Conservation (phyloP, 2,113 vertebrate genomes). For the Ornithorhynchus anatinus region DNA sequence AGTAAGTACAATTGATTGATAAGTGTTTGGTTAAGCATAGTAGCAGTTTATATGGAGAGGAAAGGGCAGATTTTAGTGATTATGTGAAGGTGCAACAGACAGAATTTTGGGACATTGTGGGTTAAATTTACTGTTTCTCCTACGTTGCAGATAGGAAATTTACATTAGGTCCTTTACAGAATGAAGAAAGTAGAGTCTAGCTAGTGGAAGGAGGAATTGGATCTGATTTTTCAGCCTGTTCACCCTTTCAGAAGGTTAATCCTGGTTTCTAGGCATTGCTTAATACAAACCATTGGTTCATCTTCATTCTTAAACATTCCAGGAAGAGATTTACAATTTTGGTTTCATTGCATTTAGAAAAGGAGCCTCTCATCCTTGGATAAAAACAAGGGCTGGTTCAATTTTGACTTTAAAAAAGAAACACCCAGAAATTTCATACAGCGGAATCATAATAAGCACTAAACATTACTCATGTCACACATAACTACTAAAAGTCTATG, state of each 20-base stretch:
- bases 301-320: not conserved
- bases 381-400: slow-evolving; percentile 28
- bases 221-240: not conserved
- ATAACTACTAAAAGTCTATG: slow-evolving; percentile 38
- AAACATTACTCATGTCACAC: slow-evolving; percentile 41
- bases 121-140: too few species aligned
- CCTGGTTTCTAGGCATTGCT: not conserved
- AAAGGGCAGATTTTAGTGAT: too few species aligned
- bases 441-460: slow-evolving; percentile 54
- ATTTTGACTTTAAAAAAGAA: not conserved
- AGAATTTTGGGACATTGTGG: too few species aligned
- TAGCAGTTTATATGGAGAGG: too few species aligned
- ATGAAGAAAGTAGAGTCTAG: slow-evolving; percentile 11
- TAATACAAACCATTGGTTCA: not conserved
- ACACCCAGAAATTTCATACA: slow-evolving; percentile 20
- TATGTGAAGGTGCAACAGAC: too few species aligned
- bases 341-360: slow-evolving; percentile 3
- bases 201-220: not conserved
- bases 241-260: slow-evolving; percentile 5
- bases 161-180: not conserved
- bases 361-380: not conserved
- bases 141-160: too few species aligned
- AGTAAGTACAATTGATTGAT: too few species aligned
- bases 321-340: not conserved
- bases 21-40: too few species aligned